Percentiles rank a stretch among this genome's conserved stretches.
Evolutionary conservation across 2,113 vertebrate genomes (phyloP).

Genomic region (Leptobrachium ailaonicum): DNA sequence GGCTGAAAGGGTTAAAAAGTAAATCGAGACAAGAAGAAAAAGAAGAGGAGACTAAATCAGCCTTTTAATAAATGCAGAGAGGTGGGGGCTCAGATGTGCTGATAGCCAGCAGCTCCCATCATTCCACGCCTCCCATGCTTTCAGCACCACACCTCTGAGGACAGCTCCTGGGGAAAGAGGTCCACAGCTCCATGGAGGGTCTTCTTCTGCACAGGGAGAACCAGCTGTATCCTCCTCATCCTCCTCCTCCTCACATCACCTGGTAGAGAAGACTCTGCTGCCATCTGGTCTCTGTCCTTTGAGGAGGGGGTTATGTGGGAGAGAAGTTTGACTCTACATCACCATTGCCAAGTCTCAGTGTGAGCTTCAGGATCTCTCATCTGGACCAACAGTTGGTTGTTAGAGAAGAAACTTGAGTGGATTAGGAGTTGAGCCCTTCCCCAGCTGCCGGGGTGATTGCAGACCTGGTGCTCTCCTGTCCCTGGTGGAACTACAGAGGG

Average conservation of each 20-base stretch:
- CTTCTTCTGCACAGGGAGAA: too few relatives aligned
- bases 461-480: background rate
- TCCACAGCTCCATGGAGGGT: background rate
- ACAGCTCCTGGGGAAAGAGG: background rate
- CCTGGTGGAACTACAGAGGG: background rate
- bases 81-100: background rate
- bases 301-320: too few relatives aligned
- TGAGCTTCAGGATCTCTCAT: too few relatives aligned
- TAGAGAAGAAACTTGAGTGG: background rate
- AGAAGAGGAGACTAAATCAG: background rate
- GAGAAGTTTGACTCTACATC: too few relatives aligned
- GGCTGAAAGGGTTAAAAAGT: background rate
- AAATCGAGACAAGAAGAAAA: background rate
- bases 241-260: too few relatives aligned
- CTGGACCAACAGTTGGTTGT: background rate
- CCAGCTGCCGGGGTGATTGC: background rate
- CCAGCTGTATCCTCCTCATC: too few relatives aligned
- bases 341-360: too few relatives aligned
- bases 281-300: too few relatives aligned
- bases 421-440: too few relatives aligned
- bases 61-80: background rate
- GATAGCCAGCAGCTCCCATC: background rate
- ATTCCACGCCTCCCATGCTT: slow-evolving; percentile 1
- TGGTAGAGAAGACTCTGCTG: too few relatives aligned
- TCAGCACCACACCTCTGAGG: slow-evolving; percentile 20